Base-by-base conservation (phyloP, 2,797 vertebrate genomes). In the Coendou prehensilis region DNA sequence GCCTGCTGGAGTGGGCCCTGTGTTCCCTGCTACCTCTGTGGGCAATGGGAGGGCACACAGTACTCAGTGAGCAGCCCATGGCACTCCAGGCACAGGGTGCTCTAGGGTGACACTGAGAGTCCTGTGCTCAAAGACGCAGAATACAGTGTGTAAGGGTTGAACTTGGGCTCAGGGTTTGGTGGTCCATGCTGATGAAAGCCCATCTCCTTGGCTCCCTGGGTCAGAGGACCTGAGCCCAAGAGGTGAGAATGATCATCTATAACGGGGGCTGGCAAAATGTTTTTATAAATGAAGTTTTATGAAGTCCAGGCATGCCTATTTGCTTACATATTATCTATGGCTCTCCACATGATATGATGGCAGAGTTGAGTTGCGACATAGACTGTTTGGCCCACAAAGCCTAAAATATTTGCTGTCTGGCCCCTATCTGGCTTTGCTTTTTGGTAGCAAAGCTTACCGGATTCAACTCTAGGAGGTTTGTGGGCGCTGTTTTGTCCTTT, bases 401-500 rank as follows among this genome's bases (percentile, higher is more conserved):
- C 76, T 54, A 20, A 20, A 54, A 9, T 54, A 79, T 33, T 79
- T 95, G 76, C 86, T 64, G 0, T 76, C 63, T 76, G 57, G 86
- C 75, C 54, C 63, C 78, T 61, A 61, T 61, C 15, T 67, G 64
- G 64, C 64, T 67, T 67, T 67, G 64, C 30, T 67, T n/a, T 69
- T n/a, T 95, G 54, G 37, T 20, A 56, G 86, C 41, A 20, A 9
- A 13, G 56, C 82, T 91, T 71, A 71, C 86, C 57, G 69, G 26
- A 67, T 56, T 92, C 2, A 9, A 50, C 93, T 52, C 47, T 50
- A 3, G 63, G 81, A 85, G 59, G n/a, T 54, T 2, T 37, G 22
- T 17, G 83, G 93, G 87, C 79, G 56, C 33, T 45, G 22, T 33
- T 84, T 87, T 69, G 89, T 47, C 82, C 93, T 93, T 96, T 92